Percentiles rank a stretch among this genome's conserved stretches.
phyloP scores from a whole-genome alignment of 2,888 invertebrate genomes.

The Napeogenes sylphis region DNA sequence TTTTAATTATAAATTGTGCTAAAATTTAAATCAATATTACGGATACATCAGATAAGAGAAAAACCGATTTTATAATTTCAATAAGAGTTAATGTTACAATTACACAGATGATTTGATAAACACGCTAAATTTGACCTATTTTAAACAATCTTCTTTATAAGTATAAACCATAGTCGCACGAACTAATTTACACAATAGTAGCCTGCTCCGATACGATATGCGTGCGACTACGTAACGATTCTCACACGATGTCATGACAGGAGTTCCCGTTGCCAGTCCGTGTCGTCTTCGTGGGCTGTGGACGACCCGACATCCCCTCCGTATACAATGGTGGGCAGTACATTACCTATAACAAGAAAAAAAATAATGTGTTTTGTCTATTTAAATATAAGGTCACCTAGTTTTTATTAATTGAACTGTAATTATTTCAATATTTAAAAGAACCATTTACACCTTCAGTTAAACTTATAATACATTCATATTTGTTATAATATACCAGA shows the following conservation, averaged over 20 bases:
- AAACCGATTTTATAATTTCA: neutral
- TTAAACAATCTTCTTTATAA: too few species aligned
- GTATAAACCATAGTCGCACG: constrained; percentile 23
- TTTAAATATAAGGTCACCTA: too few species aligned
- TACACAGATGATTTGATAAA: neutral
- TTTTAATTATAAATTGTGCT: neutral
- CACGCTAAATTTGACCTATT: neutral
- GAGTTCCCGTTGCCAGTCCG: constrained; percentile 83
- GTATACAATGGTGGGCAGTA: constrained; percentile 76
- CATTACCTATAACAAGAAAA: constrained; percentile 65
- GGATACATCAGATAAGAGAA: neutral
- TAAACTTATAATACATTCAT: too few species aligned
- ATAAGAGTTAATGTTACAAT: neutral
- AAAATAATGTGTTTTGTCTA: too few species aligned
- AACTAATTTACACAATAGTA: constrained; percentile 52
- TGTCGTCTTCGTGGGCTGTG: constrained; percentile 81
- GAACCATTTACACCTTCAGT: too few species aligned
- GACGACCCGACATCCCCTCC: constrained; percentile 64
- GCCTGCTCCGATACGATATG: constrained; percentile 50
- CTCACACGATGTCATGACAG: constrained; percentile 77
- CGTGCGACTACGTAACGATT: constrained; percentile 58
- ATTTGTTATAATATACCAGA: too few species aligned
- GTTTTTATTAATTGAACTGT: too few species aligned
- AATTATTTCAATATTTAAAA: too few species aligned
- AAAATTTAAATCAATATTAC: neutral